Evolutionary conservation across 1,140 invertebrate genomes (phyloP), one percentile per base, ranked within the genome.

Genomic region (Trachymyrmex cornetzi): DNA sequence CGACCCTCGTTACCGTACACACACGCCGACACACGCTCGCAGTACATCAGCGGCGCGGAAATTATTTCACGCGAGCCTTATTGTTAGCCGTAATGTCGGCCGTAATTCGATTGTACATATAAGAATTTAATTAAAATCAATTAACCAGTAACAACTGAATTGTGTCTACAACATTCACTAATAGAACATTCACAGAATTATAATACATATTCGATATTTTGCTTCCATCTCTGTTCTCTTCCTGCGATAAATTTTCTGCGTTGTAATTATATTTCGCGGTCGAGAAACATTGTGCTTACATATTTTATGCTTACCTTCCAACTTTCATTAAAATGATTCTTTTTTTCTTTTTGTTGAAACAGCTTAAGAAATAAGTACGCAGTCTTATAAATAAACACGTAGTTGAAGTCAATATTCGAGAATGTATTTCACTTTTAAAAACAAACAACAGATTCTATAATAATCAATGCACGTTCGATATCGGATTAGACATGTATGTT

Each of bases 1-100:
- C 67, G 69, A 82, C 34, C 67, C 67, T 82, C 80, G 53, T 82
- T 82, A 82, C 80, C 14, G 69, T 5, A 61, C 71, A 55, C 22
- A 74, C 71, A 38, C 69, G 22, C 53, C 79, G 44, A 67, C 59
- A 79, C 44, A 77, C 34, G 16, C 38, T 7, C 27, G 48, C 48
- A 48, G 6, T 55, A 44, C 64, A 80, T 80, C 63, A 19, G n/a
- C 44, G 44, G 27, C 19, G 24, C 48, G 44, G 2, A 80, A 80
- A 80, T 80, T 80, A 38, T 80, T 80, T 80, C 27, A 27, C n/a
- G 27, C 63, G n/a, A 67, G 19, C 6, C 14, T 67, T 19, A 50
- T 16, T 44, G 38, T 50, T 50, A 53, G 27, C 61, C 77, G 7
- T 80, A 80, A 53, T 22, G 14, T 67, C 24, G 48, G 6, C 34